phyloP scores from a whole-genome alignment of 2,113 vertebrate species.

The Leptodactylus fuscus region DNA sequence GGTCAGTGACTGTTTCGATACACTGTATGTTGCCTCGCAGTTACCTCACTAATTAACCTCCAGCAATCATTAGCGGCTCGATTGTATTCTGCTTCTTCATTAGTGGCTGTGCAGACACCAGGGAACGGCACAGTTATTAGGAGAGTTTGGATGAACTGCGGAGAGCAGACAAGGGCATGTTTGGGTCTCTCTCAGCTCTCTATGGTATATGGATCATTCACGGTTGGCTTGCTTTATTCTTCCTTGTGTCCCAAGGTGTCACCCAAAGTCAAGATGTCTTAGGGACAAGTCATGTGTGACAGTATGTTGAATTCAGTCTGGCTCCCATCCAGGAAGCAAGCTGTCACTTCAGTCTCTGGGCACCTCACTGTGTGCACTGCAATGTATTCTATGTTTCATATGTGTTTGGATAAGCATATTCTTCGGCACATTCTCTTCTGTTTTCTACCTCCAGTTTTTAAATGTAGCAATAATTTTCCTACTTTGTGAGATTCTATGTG shows the following conservation, averaged over 20 bases:
- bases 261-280: conserved; percentile 54
- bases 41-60: conserved; percentile 32
- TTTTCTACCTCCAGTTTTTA: background rate
- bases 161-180: conserved; percentile 20
- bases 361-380: background rate
- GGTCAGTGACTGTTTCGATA: too few relatives aligned
- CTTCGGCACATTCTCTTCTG: background rate
- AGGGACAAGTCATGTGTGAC: conserved; percentile 58
- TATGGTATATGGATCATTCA: conserved; percentile 43
- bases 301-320: conserved; percentile 22
- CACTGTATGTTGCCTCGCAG: too few relatives aligned
- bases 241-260: conserved; percentile 44
- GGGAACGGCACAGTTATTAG: conserved; percentile 8
- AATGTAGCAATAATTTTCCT: background rate
- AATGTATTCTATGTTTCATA: background rate
- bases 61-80: background rate
- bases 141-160: conserved; percentile 13
- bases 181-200: conserved; percentile 48
- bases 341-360: conserved; percentile 43
- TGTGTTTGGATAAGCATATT: background rate
- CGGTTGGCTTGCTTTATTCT: conserved; percentile 49
- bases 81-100: background rate
- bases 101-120: background rate
- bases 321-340: conserved; percentile 34
- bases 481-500: background rate